Conservation (phyloP, 2,797 vertebrate genomes). For the Ptychadena robeensis region DNA sequence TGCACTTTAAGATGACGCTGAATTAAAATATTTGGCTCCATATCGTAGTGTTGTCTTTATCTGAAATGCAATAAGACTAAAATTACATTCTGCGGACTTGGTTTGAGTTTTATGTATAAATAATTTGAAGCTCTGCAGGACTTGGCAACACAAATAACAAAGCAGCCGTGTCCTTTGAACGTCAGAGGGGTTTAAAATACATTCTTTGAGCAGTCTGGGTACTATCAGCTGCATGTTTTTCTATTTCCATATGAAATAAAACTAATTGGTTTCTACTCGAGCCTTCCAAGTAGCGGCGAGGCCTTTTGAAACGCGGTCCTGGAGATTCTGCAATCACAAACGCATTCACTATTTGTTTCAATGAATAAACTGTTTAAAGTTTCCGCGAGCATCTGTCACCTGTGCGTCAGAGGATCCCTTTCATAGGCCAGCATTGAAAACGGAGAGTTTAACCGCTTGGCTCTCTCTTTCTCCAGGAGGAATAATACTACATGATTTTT, state of each 20-base stretch:
- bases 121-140: conserved; percentile 26
- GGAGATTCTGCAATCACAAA: conserved; percentile 58
- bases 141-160: conserved; percentile 31
- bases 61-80: not conserved
- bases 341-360: conserved; percentile 57
- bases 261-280: conserved; percentile 62
- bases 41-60: not conserved
- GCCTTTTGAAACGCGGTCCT: conserved; percentile 31
- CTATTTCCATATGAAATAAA: conserved; percentile 71
- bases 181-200: conserved; percentile 69
- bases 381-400: conserved; percentile 74
- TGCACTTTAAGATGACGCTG: not conserved
- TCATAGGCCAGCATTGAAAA: not conserved
- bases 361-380: conserved; percentile 62
- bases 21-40: not conserved
- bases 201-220: conserved; percentile 61
- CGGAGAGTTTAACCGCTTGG: conserved; percentile 12
- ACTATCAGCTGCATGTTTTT: conserved; percentile 59
- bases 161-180: conserved; percentile 62
- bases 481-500: conserved; percentile 1
- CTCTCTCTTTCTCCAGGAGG: not conserved
- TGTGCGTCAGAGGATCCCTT: conserved; percentile 65
- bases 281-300: conserved; percentile 58
- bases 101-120: not conserved
- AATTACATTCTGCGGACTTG: not conserved